These are phyloP conservation scores for Heterodera filipjevi DNA, from an alignment of 2,888 invertebrate genomes.

Conservation along the genomic window DNA sequence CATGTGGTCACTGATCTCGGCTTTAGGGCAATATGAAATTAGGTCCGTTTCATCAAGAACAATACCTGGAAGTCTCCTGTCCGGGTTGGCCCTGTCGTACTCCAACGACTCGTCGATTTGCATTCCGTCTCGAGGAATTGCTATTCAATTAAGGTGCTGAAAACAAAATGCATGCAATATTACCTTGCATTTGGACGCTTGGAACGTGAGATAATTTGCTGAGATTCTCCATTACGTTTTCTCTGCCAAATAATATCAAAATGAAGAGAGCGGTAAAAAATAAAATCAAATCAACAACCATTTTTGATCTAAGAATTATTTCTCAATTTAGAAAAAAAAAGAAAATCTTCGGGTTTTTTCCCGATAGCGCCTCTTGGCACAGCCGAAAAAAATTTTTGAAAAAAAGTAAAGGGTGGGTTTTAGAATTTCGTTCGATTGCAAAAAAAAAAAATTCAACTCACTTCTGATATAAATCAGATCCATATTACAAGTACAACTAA, in stretches of 20 bases:
- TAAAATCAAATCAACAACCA: no score
- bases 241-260: constrained; percentile 32
- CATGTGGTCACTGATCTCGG: constrained; percentile 78
- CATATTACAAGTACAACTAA: background rate
- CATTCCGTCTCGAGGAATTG: constrained; percentile 51
- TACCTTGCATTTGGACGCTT: constrained; percentile 62
- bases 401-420: no score
- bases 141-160: constrained; percentile 40
- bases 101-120: constrained; percentile 43
- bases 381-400: no score
- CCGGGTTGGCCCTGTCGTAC: constrained; percentile 57
- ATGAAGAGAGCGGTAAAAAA: no score
- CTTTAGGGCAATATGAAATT: constrained; percentile 48
- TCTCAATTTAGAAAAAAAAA: no score
- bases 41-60: background rate
- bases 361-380: no score
- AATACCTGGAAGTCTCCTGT: constrained; percentile 51
- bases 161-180: constrained; percentile 9
- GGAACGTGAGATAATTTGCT: constrained; percentile 53
- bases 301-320: no score
- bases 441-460: background rate
- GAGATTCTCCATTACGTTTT: constrained; percentile 53
- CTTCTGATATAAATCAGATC: no score
- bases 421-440: no score
- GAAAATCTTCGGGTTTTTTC: no score